phyloP scores from a whole-genome alignment of 2,888 invertebrate genomes.

The Clistopyga incitator region DNA sequence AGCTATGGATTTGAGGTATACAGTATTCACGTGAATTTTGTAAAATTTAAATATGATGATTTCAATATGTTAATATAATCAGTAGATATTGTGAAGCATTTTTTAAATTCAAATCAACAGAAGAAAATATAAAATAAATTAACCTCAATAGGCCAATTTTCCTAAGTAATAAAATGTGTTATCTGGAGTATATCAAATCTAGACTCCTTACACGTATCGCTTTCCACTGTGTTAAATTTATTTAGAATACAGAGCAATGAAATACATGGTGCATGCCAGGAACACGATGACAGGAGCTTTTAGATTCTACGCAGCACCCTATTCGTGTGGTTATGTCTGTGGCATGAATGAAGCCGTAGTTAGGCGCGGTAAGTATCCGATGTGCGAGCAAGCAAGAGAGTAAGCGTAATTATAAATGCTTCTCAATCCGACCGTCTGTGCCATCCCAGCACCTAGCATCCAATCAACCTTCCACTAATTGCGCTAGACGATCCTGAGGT shows the following conservation, averaged over 20 bases:
- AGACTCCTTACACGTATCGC: too few relatives aligned
- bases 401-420: slow-evolving; percentile 43
- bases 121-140: too few relatives aligned
- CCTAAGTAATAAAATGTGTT: too few relatives aligned
- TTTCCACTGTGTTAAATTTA: background rate
- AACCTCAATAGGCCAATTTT: too few relatives aligned
- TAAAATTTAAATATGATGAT: too few relatives aligned
- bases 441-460: slow-evolving; percentile 61
- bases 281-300: slow-evolving; percentile 3
- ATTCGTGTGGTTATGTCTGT: slow-evolving; percentile 15
- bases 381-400: slow-evolving; percentile 24
- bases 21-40: too few relatives aligned
- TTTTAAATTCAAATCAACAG: too few relatives aligned
- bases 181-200: too few relatives aligned
- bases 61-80: too few relatives aligned
- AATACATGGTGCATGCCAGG: background rate
- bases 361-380: slow-evolving; percentile 29
- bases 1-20: too few relatives aligned
- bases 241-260: background rate
- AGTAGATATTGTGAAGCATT: too few relatives aligned
- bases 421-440: slow-evolving; percentile 28
- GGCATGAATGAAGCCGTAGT: slow-evolving; percentile 31
- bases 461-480: slow-evolving; percentile 69
- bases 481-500: slow-evolving; percentile 65
- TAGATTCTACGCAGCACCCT: background rate